Base-by-base conservation (phyloP, 2,888 invertebrate species). In the Anagyrus pseudococci region DNA sequence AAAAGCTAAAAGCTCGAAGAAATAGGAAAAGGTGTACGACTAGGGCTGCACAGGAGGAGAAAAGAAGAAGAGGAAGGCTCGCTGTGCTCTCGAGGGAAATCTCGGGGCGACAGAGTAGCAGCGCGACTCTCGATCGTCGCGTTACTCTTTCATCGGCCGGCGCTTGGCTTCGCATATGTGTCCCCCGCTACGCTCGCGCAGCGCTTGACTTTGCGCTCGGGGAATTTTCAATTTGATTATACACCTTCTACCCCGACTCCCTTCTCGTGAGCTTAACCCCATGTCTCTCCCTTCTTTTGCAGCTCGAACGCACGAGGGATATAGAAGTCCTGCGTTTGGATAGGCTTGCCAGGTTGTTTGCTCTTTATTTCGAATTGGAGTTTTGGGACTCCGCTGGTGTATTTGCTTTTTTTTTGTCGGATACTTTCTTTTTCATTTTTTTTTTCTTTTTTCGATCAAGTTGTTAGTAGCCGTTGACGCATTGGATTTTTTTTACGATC, bases 221-320 rank as follows among this genome's bases (percentile, higher is more conserved):
- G 73, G 73, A 76, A 75, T 74, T 75, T 75, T 73, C 69, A 69
- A 76, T 75, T 75, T 74, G 74, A 75, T 76, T 74, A 74, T n/a
- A 33, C 33, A 13, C 13, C 33, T 47, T 49, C 26, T 57, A 63
- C 54, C 65, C 53, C 58, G 41, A 55, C 53, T 53, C 58, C 65
- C 33, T 8, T 33, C 33, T 13, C 13, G n/a, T n/a, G n/a, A n/a
- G n/a, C n/a, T n/a, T n/a, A n/a, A 33, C 33, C 33, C 33, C 33
- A 33, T 6, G 6, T 33, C 13, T 33, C 13, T 33, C 13, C 13
- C 13, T 33, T 33, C 33, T 33, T 33, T 33, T 33, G 17, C 43
- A 8, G 43, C 15, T 29, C 29, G 6, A 29, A 7, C 10, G 29
- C 6, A 10, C 4, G 29, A 29, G 4, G 29, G 29, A 4, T 4